Evolutionary conservation across 1,140 invertebrate species (phyloP).

Genomic region (Ptiloglossa arizonensis): DNA sequence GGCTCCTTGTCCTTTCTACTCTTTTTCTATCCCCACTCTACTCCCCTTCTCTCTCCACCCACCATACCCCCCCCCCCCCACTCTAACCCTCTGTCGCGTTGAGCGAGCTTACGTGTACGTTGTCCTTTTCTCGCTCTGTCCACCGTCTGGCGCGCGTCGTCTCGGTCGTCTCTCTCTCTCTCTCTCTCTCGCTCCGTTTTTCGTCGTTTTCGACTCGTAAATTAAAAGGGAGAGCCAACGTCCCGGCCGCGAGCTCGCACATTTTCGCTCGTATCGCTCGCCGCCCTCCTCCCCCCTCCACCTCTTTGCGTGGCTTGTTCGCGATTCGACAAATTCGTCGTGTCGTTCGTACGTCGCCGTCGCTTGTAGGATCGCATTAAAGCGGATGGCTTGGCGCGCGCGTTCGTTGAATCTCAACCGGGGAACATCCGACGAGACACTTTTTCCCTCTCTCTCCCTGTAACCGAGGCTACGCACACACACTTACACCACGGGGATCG

Average conservation of each 20-base stretch:
- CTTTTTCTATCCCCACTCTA: conserved; percentile 32
- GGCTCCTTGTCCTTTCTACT: conserved; percentile 51
- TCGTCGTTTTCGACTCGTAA: conserved; percentile 37
- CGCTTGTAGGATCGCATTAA: not conserved
- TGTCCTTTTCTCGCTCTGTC: conserved; percentile 11
- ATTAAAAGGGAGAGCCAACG: conserved; percentile 52
- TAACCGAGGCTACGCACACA: too few relatives aligned
- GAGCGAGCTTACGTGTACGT: conserved; percentile 21
- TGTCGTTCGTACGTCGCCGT: not conserved
- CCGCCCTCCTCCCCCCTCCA: not conserved
- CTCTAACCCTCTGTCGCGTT: too few relatives aligned
- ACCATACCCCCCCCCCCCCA: not conserved
- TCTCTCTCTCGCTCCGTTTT: conserved; percentile 28
- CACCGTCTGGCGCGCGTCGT: not conserved
- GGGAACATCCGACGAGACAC: not conserved
- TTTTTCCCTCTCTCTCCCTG: not conserved
- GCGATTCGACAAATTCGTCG: conserved; percentile 11
- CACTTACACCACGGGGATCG: too few relatives aligned
- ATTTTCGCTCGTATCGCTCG: not conserved
- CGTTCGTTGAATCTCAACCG: not conserved
- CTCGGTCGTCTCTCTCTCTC: too few relatives aligned
- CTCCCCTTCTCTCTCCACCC: not conserved
- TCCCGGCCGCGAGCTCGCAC: not conserved
- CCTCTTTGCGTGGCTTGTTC: not conserved
- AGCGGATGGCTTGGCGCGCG: not conserved